Percentiles rank a stretch among this genome's conserved stretches.
phyloP scores from a whole-genome alignment of 2,888 invertebrate genomes.

The Electrophaes corylata region DNA sequence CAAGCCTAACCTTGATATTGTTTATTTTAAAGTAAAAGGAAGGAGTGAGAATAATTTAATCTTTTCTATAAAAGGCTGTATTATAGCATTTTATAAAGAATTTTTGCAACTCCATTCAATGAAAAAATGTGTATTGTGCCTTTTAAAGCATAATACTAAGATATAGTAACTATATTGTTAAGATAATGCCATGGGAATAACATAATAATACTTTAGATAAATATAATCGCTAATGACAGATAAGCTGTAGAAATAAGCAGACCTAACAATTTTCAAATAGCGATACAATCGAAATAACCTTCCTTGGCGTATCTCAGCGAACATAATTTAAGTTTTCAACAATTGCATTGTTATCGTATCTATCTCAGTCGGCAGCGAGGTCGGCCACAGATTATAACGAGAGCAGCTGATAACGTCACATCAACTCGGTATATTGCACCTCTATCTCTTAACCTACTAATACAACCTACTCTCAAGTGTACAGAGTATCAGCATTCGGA shows the following conservation, averaged over 20 bases:
- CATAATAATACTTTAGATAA: slow-evolving; percentile 48
- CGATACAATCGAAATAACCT: slow-evolving; percentile 62
- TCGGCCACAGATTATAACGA: slow-evolving; percentile 21
- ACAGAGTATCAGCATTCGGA: too few relatives aligned
- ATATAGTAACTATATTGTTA: slow-evolving; percentile 38
- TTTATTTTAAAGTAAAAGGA: slow-evolving; percentile 14
- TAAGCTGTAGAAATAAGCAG: slow-evolving; percentile 52
- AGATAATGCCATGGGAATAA: slow-evolving; percentile 49
- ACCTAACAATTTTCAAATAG: slow-evolving; percentile 55
- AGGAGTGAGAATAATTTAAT: slow-evolving; percentile 32
- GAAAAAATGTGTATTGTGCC: slow-evolving; percentile 12
- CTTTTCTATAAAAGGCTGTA: slow-evolving; percentile 25
- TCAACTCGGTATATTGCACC: neutral
- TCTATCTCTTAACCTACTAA: too few relatives aligned
- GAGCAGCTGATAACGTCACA: neutral
- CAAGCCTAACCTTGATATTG: slow-evolving; percentile 34
- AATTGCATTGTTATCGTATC: slow-evolving; percentile 65
- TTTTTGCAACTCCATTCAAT: slow-evolving; percentile 27
- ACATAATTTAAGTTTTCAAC: slow-evolving; percentile 68
- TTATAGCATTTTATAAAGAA: slow-evolving; percentile 9
- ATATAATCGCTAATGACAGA: slow-evolving; percentile 45
- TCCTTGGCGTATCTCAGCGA: slow-evolving; percentile 55
- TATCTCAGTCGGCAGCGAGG: slow-evolving; percentile 50
- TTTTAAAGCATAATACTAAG: slow-evolving; percentile 37
- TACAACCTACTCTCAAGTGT: too few relatives aligned